Base-by-base conservation (phyloP, 2,888 invertebrate species). In the Camponotus fellah region DNA sequence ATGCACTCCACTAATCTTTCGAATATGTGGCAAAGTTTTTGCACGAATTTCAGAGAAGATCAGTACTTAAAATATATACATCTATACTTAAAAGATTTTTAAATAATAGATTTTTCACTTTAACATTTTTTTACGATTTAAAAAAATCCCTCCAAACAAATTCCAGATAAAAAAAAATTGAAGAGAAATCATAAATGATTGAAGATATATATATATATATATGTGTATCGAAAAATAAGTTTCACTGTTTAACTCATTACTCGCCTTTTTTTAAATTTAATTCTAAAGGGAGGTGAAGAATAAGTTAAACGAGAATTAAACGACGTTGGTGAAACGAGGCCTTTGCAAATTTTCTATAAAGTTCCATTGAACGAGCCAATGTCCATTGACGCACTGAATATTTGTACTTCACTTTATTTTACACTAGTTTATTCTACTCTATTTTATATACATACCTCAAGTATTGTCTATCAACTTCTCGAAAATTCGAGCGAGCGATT, bases 361-460 rank as follows among this genome's bases (percentile, higher is more conserved):
- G 26, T 53, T 53, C 17, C 64, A 76, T 17, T 49, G 43, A 74
- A 81, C 65, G 43, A 85, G 40, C 32, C 32, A 74, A 85, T 80
- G 60, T 81, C 66, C 69, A 85, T 84, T 79, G 49, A 86, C 66
- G 81, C 81, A 88, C 71, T 84, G 69, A 88, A 86, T 90, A 91
- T 91, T 91, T 89, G 87, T 90, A 87, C 86, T 89, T 82, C 83
- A 64, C 82, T 79, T 87, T 81, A 72, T 66, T 86, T 88, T 77
- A 77, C 14, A 79, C 80, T 77, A 84, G 77, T 82, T 82, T 68
- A 81, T 75, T 80, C 60, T 86, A 84, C 58, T 88, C 83, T 84
- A 85, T 88, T 62, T 85, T 88, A 85, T 85, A 72, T 86, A 90
- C 85, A 90, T 91, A 91, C 89, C 89, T 89, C 86, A 91, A 92